Evolutionary conservation across 2,888 invertebrate genomes (phyloP), one percentile per base, ranked within the genome.

Genomic region (Conistra vaccinii): DNA sequence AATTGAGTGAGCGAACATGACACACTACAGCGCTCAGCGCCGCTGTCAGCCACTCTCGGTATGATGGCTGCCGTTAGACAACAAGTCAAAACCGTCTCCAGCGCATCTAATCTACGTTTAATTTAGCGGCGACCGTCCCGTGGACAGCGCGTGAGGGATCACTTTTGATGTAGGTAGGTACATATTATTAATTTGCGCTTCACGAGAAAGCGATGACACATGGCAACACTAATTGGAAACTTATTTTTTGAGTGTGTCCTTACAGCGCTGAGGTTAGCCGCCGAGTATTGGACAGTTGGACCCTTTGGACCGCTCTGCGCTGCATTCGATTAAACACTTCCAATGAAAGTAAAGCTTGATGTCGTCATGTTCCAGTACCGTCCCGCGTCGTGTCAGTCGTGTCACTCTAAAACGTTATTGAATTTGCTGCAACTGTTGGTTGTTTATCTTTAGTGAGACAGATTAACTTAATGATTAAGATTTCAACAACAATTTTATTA

Each of bases 31-130:
- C n/a, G 29, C 57, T 20, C 10, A 14, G 26, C 32, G 32, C 23
- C 20, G 53, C 26, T 71, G 76, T 48, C 63, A 23, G 48, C 73
- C 35, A 10, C 67, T 65, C 29, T 32, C 61, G 32, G 10, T 67
- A 20, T 32, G 53, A 61, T n/a, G 58, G 3, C 58, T 17, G 35
- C n/a, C 57, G 53, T 35, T 53, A 70, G n/a, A 68, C 51, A 51
- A 29, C 17, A 61, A 45, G 20, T 55, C 53, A 69, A 61, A 76
- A 55, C 53, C 58, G 51, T 60, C 60, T 57, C 57, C 53, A 20
- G 48, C 58, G 39, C 68, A 71, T 73, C 62, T 65, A 78, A 78
- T 76, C 78, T 68, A 17, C 32, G 55, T 66, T 84, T 76, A 73
- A 76, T 73, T 73, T 63, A 72, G 32, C 26, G 20, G 51, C 23